phyloP scores from a whole-genome alignment of 2,113 vertebrate genomes.

The Poeciliopsis turrubarensis region DNA sequence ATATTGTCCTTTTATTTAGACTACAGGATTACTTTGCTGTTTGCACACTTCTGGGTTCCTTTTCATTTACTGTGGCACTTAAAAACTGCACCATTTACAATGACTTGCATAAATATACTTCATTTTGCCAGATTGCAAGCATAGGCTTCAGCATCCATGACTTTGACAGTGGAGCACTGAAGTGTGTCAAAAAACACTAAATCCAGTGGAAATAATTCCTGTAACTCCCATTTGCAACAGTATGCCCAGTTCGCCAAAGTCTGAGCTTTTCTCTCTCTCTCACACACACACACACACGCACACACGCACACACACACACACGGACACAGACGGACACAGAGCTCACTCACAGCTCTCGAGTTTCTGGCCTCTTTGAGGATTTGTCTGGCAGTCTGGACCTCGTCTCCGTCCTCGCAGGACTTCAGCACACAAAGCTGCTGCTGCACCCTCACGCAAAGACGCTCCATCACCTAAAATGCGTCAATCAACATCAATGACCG shows the following conservation, averaged over 20 bases:
- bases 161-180: background rate
- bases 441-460: constrained; percentile 88
- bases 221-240: background rate
- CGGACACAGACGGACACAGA: background rate
- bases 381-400: constrained; percentile 86
- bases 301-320: background rate
- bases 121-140: background rate
- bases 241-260: background rate
- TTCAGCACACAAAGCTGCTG: constrained; percentile 87
- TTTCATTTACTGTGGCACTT: background rate
- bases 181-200: background rate
- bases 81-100: no score
- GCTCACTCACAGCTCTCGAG: constrained; percentile 85
- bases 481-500: background rate
- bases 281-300: no score
- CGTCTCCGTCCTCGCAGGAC: constrained; percentile 83
- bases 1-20: background rate
- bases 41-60: accelerated
- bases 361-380: constrained; percentile 91
- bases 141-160: background rate
- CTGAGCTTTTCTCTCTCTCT: background rate
- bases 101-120: no score
- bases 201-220: background rate
- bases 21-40: background rate
- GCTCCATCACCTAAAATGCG: constrained; percentile 83